Base-by-base conservation (phyloP, 2,113 vertebrate genomes). In the Oreamnos americanus region DNA sequence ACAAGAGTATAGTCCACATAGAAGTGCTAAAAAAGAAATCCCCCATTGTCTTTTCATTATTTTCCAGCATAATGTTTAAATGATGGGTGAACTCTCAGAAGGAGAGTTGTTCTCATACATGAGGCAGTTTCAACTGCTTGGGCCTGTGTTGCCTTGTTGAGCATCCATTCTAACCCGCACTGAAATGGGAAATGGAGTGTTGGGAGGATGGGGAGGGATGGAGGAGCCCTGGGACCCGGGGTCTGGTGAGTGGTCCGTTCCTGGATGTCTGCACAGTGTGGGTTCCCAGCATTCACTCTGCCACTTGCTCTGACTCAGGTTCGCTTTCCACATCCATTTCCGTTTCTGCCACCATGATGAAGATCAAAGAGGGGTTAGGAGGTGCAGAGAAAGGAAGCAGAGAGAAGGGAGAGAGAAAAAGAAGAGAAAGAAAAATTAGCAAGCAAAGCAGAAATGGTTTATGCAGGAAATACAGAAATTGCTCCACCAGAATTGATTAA, bases 321-420 rank as follows among this genome's bases (percentile, higher is more conserved):
- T 97, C 98, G 92, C 97, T 97, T 98, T 99, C 99, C 98, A 98
- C 98, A 98, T 98, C 96, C 96, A 98, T 98, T 97, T 99, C 93
- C 49, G 96, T 99, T 90, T 99, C 99, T 98, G 98, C 94, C 97
- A 98, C 98, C 98, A 98, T 94, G 96, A 91, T 96, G 78, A 98
- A 98, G 98, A 98, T 98, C 98, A 97, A 98, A 96, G 93, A 86
- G 71, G 82, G 60, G 92, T 90, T 76, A 91, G 97, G 96, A 96
- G 94, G 79, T 47, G 51, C 19, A 91, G 90, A 76, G 90, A 49
- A 97, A 97, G 91, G 81, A 87, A 92, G 78, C 92, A 79, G 81
- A 98, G 93, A 95, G 96, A 60, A 98, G 90, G 96, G 78, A 85
- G 81, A 87, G 33, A 90, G 39, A 90, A 85, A 83, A 57, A 47